Evolutionary conservation across 2,797 vertebrate species (phyloP).

Genomic region (Falco peregrinus): DNA sequence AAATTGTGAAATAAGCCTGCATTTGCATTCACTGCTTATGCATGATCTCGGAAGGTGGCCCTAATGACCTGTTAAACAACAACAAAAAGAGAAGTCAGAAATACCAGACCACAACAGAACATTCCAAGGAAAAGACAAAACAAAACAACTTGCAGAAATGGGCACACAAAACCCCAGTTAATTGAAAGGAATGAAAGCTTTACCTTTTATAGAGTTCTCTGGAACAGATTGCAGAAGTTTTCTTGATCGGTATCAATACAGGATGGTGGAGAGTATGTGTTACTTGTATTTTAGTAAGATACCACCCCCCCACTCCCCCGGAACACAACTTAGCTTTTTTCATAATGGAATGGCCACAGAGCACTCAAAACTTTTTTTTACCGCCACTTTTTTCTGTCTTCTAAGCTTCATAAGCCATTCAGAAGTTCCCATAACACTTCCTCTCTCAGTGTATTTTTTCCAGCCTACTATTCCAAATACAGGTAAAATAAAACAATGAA

Average conservation of each 20-base stretch:
- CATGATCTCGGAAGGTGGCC: rapidly evolving
- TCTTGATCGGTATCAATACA: background rate
- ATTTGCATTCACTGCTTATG: background rate
- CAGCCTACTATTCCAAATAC: background rate
- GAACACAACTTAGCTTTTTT: background rate
- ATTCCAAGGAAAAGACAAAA: rapidly evolving
- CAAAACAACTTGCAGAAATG: background rate
- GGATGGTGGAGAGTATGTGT: background rate
- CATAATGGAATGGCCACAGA: background rate
- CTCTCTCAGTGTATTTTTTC: background rate
- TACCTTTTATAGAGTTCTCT: background rate
- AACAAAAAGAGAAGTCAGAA: too few species aligned
- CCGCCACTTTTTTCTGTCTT: background rate
- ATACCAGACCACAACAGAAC: too few species aligned
- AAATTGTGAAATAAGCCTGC: background rate
- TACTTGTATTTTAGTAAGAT: background rate
- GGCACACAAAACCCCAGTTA: rapidly evolving
- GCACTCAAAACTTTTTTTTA: background rate
- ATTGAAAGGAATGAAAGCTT: background rate
- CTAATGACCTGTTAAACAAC: background rate
- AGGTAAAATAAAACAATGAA: background rate
- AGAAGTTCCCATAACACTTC: background rate
- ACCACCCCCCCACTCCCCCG: background rate
- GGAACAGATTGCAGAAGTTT: background rate
- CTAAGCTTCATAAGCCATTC: background rate